These are phyloP conservation scores for Bubo bubo DNA, from an alignment of 2,113 vertebrate species.

Conservation along the genomic window DNA sequence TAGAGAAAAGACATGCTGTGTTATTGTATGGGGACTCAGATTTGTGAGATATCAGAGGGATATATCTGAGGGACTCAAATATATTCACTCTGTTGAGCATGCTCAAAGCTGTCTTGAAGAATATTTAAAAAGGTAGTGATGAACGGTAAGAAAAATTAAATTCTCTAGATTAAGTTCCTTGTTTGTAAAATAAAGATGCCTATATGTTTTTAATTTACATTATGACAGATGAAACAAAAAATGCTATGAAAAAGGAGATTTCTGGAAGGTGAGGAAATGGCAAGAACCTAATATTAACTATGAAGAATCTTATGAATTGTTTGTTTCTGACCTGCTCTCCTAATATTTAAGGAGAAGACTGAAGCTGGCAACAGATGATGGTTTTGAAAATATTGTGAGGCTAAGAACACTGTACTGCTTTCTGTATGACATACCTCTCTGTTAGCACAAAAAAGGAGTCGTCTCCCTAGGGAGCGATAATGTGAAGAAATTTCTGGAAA, in stretches of 20 bases:
- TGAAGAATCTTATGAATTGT: not conserved
- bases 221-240: not conserved
- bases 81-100: not conserved
- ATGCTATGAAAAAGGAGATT: not conserved
- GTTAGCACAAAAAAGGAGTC: not conserved
- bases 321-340: not conserved
- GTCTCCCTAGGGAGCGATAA: not conserved
- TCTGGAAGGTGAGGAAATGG: not conserved
- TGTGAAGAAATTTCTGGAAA: not conserved
- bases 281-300: not conserved
- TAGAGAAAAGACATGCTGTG: not conserved
- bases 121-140: not conserved
- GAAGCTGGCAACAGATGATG: not conserved
- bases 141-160: not conserved
- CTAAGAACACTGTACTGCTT: not conserved
- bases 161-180: not conserved
- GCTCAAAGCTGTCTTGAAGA: not conserved
- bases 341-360: not conserved
- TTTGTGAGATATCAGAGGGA: not conserved
- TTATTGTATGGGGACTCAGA: not conserved
- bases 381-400: not conserved
- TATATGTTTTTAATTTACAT: not conserved
- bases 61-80: no score
- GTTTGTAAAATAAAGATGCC: not conserved
- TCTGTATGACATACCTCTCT: rapidly evolving